Percentiles rank a stretch among this genome's conserved stretches.
Evolutionary conservation across 2,113 vertebrate genomes (phyloP).

Genomic region (Tricholaema leucomelas): DNA sequence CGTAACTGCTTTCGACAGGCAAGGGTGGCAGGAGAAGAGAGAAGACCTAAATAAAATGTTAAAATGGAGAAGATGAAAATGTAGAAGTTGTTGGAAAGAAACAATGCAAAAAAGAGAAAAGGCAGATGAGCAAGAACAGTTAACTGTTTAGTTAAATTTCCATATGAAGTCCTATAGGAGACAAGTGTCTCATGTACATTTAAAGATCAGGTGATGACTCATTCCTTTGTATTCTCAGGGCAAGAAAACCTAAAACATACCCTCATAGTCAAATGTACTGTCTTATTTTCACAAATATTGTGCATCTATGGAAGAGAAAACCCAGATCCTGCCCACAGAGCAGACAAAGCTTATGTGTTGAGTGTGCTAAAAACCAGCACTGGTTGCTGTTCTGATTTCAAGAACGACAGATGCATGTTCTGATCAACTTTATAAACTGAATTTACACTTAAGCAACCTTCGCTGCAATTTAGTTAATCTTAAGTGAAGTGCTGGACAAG

Average conservation of each 20-base stretch:
- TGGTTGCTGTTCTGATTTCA: neutral
- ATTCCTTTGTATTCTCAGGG: neutral
- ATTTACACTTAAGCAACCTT: neutral
- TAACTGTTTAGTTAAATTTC: neutral
- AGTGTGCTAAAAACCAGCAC: neutral
- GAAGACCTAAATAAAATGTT: neutral
- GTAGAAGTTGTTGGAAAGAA: neutral
- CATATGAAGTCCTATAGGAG: neutral
- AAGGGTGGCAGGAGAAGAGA: neutral
- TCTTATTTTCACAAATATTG: neutral
- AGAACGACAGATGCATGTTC: accelerated
- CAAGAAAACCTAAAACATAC: neutral
- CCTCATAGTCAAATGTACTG: neutral
- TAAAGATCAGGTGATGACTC: neutral
- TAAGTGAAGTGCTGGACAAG: neutral
- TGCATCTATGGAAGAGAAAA: neutral
- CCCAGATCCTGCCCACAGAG: neutral
- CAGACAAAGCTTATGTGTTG: neutral
- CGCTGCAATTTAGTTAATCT: neutral
- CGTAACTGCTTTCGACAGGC: neutral
- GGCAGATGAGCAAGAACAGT: constrained; percentile 17
- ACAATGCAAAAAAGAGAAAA: neutral
- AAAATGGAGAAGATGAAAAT: neutral
- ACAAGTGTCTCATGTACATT: neutral
- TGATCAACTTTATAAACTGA: neutral